Base-by-base conservation (phyloP, 2,113 vertebrate species). In the Oreochromis aureus region DNA sequence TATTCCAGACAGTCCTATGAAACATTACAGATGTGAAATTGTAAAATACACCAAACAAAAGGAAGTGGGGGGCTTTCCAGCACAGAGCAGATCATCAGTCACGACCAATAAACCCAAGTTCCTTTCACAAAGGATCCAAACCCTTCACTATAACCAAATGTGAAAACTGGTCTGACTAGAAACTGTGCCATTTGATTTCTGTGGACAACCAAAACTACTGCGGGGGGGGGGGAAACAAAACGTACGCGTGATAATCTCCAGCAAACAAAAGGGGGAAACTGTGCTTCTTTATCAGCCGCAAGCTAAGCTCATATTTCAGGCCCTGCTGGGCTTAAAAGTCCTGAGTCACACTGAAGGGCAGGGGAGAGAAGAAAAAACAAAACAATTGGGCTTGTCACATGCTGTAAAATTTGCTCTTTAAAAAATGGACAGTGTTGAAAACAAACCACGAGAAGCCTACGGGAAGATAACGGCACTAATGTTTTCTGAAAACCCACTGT, bases 291-390 rank as follows among this genome's bases (percentile, higher is more conserved):
- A 63, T 90, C 81, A 86, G 58, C 59, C 19, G 24, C 85, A 89
- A 90, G 88, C 87, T 88, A 9, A 66, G 93, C 93, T 95, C 92
- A 61, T 91, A 89, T 95, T 94, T 93, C 94, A 95, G 89, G 94
- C 90, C 92, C 83, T 78, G 86, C 71, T 93, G 71, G 46, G 69
- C 84, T 93, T 46, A 93, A 94, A 95, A 94, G 87, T 90, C 94
- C 93, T 94, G 93, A 94, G 95, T 95, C 95, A 95, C 94, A 92
- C 78, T 87, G 87, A 83, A 84, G 90, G 87, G 78, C 90, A 87
- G 59, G 39, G 83, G 81, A 80, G 83, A 22, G 46, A 32, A 27
- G 9, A 6, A 80, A 84, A 88, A 87, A 83, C 56, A 34, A 32
- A 51, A 22, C 61, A 53, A 63, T 54, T 61, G 30, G 24, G 18